phyloP scores from a whole-genome alignment of 2,888 invertebrate species.

The Rotaria sp. region DNA sequence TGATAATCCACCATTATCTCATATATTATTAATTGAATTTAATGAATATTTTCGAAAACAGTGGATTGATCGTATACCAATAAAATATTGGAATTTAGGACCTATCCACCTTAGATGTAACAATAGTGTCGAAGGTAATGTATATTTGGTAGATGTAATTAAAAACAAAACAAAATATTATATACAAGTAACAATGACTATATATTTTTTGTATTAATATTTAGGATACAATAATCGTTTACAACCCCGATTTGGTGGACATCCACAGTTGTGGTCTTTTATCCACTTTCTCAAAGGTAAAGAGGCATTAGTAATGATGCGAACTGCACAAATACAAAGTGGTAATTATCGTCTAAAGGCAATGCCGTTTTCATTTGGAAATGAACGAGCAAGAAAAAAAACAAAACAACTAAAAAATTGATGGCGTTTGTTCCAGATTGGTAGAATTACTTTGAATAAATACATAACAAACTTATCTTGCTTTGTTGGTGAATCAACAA shows the following conservation, averaged over 20 bases:
- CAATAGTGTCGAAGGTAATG: not conserved
- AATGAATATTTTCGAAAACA: not conserved
- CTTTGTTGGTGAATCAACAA: not conserved
- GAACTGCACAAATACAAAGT: not conserved
- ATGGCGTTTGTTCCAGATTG: not conserved
- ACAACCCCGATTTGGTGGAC: not conserved
- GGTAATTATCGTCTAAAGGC: not conserved
- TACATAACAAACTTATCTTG: not conserved
- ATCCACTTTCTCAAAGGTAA: not conserved
- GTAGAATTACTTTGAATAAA: not conserved
- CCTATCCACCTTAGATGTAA: not conserved
- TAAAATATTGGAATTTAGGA: not conserved
- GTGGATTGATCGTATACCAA: not conserved
- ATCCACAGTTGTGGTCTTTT: conserved; percentile 3
- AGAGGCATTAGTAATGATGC: not conserved
- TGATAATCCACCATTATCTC: not conserved
- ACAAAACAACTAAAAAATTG: not conserved
- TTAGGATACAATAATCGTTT: not conserved
- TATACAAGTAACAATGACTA: not conserved
- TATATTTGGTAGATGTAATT: not conserved
- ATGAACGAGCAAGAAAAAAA: not conserved
- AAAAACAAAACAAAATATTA: not conserved
- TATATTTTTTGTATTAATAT: not conserved
- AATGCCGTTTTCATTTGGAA: not conserved
- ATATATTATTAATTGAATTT: not conserved